A percentile compares a stretch with the other conserved stretches of the same genome.
Conservation (phyloP, 2,888 invertebrate genomes). For the Himalopsyche kuldschensis region DNA sequence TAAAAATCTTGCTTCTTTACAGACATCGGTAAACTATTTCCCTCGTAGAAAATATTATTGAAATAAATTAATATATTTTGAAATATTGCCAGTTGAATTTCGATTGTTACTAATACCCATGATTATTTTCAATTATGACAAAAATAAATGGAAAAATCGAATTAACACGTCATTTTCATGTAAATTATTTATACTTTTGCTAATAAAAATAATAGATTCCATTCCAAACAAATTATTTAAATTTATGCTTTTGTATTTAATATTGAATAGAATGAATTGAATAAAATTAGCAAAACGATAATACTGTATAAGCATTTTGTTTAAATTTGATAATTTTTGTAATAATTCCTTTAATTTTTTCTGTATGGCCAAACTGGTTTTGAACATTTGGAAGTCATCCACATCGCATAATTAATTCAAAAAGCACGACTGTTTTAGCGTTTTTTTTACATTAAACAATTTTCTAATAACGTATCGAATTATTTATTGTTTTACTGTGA, state of each 20-base stretch:
- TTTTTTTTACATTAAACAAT: not conserved
- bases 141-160: not conserved
- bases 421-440: not conserved
- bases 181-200: not conserved
- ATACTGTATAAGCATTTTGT: not conserved
- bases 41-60: too few relatives aligned
- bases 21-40: too few relatives aligned
- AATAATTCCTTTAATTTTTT: not conserved
- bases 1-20: too few relatives aligned
- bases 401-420: not conserved
- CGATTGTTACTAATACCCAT: not conserved
- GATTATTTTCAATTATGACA: not conserved
- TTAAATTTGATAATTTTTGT: not conserved
- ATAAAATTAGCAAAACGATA: not conserved
- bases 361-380: not conserved
- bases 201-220: not conserved
- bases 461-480: not conserved
- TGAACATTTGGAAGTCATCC: not conserved
- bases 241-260: not conserved
- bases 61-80: too few relatives aligned
- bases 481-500: not conserved
- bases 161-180: not conserved
- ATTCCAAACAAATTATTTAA: not conserved
- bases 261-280: not conserved
- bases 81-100: not conserved